Base-by-base conservation (phyloP, 2,113 vertebrate species). In the Hippocampus guttulatus region DNA sequence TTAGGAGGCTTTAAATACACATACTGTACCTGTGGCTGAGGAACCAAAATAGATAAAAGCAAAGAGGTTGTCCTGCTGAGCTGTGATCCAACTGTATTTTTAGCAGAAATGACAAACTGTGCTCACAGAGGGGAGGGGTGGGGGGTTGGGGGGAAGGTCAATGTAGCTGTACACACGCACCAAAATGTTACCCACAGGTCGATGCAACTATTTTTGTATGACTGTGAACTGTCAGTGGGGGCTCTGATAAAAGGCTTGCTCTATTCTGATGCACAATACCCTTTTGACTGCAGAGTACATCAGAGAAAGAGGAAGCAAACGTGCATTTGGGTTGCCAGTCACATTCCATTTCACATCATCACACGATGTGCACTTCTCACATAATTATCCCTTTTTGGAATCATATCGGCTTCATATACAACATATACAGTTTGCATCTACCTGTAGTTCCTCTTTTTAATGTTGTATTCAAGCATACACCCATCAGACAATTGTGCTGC, bases 41-140 rank as follows among this genome's bases (percentile, higher is more conserved):
- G 60, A 8, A 79, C 84, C 60, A 78, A 88, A 91, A 90, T 88
- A 90, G 87, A 89, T 84, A 41, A 91, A 90, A 87, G 83, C 67
- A 73, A 81, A 76, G 68, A 41, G 68, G 70, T 68, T 77, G 67
- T 75, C 78, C 75, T 67, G 74, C 75, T 84, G 78, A 85, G 81
- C 78, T 67, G 57, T 21, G 75, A 84, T 82, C 71, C 83, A 73
- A 71, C 47, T 49, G 68, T 91, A 91, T 91, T 91, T 90, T 91
- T 92, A 91, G 85, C 77, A 84, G 81, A 78, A 82, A 83, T 83
- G 71, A 79, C 73, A 71, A 81, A 76, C 74, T 77, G 68, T 84
- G 75, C 76, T 68, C 69, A 77, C 67, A 73, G 79, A 61, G 64
- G 69, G 71, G 69, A 25, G n/a, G 12, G 12, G 43, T 6, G 43